Percentiles rank a stretch among this genome's conserved stretches.
These are phyloP conservation scores for Epicauta chinensis DNA, from an alignment of 1,140 invertebrate genomes.

Conservation along the genomic window DNA sequence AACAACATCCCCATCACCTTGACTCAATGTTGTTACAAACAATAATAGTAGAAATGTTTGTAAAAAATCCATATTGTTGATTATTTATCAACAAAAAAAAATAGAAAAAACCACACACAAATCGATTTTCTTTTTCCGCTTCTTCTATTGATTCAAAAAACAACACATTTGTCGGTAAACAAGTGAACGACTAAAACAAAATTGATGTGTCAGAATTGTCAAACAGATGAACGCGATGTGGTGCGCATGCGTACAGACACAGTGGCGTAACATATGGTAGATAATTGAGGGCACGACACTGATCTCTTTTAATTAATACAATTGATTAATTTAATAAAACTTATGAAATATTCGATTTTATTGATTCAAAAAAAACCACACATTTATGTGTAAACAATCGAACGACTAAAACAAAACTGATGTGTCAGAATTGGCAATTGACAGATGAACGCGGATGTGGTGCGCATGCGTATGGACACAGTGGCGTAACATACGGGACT, in stretches of 20 bases:
- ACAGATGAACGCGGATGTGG: no score
- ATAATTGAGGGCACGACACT: background rate
- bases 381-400: no score
- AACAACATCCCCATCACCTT: slow-evolving; percentile 9
- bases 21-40: slow-evolving; percentile 7
- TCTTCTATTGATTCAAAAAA: no score
- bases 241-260: background rate
- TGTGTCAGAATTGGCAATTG: no score
- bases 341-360: no score
- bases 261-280: background rate
- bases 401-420: no score
- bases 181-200: slow-evolving; percentile 16
- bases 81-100: no score
- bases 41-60: slow-evolving; percentile 14
- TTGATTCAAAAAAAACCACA: no score
- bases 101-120: background rate
- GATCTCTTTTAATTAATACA: background rate
- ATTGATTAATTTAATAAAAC: no score
- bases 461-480: no score
- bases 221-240: background rate
- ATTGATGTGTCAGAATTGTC: slow-evolving; percentile 4
- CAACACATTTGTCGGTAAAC: slow-evolving; percentile 8
- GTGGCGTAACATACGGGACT: no score
- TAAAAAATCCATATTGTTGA: slow-evolving; percentile 11
- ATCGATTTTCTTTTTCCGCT: background rate